These are phyloP conservation scores for Wiebesia pumilae DNA, from an alignment of 1,140 invertebrate species.

Conservation along the genomic window DNA sequence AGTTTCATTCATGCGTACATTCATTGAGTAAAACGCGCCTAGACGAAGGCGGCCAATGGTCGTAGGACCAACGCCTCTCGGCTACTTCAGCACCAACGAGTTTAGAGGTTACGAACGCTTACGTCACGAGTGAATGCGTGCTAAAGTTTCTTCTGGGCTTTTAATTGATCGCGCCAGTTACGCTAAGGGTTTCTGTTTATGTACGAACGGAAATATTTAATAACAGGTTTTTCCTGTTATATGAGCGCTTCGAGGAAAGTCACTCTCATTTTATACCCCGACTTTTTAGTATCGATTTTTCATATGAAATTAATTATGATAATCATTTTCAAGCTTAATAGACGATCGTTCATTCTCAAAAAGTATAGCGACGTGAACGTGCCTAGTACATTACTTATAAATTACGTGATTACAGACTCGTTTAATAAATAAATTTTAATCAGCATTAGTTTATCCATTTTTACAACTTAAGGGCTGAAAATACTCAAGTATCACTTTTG, in stretches of 20 bases:
- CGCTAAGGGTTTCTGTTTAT: neutral
- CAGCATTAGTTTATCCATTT: neutral
- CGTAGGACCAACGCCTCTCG: neutral
- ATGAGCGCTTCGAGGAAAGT: neutral
- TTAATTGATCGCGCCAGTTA: no score
- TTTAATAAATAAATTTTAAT: neutral
- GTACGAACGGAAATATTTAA: neutral
- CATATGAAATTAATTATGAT: neutral
- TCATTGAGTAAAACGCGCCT: no score
- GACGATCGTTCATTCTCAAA: neutral
- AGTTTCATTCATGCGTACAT: neutral
- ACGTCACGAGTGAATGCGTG: no score
- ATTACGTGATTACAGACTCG: neutral
- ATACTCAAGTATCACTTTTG: neutral
- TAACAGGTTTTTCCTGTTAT: slow-evolving; percentile 22
- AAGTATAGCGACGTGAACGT: neutral
- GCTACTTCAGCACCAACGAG: neutral
- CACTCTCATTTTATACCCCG: neutral
- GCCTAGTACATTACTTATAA: neutral
- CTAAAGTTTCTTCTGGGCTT: no score
- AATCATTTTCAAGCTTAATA: neutral
- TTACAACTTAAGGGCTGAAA: neutral
- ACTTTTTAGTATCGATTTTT: neutral
- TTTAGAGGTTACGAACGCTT: no score
- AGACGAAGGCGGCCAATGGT: neutral